Base-by-base conservation (phyloP, 2,888 invertebrate species). In the Bursaphelenchus okinawaensis region DNA sequence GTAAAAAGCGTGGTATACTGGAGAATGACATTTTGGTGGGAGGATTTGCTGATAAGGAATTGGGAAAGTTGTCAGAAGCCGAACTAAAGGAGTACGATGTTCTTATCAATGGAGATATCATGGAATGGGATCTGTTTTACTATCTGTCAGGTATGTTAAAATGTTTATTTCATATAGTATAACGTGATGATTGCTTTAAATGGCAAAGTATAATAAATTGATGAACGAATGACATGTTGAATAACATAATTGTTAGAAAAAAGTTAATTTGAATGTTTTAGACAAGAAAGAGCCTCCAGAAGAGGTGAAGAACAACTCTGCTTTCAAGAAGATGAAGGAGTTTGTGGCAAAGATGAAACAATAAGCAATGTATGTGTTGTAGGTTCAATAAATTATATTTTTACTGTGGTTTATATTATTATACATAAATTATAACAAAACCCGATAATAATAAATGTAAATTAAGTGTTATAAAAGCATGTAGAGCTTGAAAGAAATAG, bases 81-180 rank as follows among this genome's bases (percentile, higher is more conserved):
- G 69, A 77, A 61, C 60, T 83, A 26, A 63, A 66, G 22, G 72
- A 67, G 9, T 82, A 80, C 58, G 82, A 81, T 62, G 69, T 66
- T 54, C 72, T 80, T 29, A 81, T 82, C 65, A 82, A 82, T 65
- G 82, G 82, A 9, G 73, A 71, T 23, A 75, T 80, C 65, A 79
- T 74, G 73, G 82, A 82, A 67, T 82, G 82, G 82, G 82, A 82
- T 61, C 68, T 82, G 12, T 82, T 72, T 67, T 78, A 81, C 65
- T 82, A 76, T 59, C 54, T 78, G n/a, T 72, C 76, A 8, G 77
- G 76, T 40, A 74, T 72, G 62, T 56, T 24, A 9, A 24, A 16
- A 23, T 56, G 8, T 52, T n/a, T 56, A 28, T 56, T 54, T n/a
- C n/a, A n/a, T n/a, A n/a, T n/a, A n/a, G n/a, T n/a, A n/a, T n/a